A percentile compares a stretch with the other conserved stretches of the same genome.
These are phyloP conservation scores for Lycopodina hypogea DNA, from an alignment of 37 sponge, comb jelly and placozoan genomes.

Conservation along the genomic window DNA sequence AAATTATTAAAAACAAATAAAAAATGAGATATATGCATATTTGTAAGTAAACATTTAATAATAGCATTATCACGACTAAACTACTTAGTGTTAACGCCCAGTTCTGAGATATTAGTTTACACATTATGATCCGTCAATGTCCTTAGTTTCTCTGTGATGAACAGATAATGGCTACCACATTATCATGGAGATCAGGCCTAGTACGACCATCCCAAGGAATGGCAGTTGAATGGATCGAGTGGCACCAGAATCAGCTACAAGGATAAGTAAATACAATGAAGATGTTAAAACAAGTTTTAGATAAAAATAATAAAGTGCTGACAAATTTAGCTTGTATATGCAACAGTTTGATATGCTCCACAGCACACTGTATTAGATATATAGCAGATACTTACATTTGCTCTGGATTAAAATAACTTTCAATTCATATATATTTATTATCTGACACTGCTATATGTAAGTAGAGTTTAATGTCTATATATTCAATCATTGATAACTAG, in stretches of 20 bases:
- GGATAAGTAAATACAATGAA: not conserved
- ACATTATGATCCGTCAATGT: too few relatives aligned
- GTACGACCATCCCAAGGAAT: not conserved
- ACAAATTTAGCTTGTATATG: not conserved
- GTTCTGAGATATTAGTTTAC: too few relatives aligned
- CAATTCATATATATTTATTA: not conserved
- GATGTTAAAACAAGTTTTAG: too few relatives aligned
- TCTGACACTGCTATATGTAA: too few relatives aligned
- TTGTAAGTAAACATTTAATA: too few relatives aligned
- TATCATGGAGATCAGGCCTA: not conserved
- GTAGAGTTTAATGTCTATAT: not conserved
- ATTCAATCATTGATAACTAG: not conserved
- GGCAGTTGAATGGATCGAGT: not conserved
- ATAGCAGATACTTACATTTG: not conserved
- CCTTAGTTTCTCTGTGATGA: too few relatives aligned
- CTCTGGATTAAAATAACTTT: not conserved
- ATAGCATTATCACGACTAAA: too few relatives aligned
- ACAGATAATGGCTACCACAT: not conserved
- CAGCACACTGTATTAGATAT: too few relatives aligned
- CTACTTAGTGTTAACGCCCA: too few relatives aligned
- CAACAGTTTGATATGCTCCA: not conserved
- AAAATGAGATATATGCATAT: too few relatives aligned
- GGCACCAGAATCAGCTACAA: slow-evolving; percentile 46
- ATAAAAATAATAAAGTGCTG: not conserved
- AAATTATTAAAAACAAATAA: too few relatives aligned